These are phyloP conservation scores for Microcebus murinus DNA, from an alignment of 2,113 vertebrate species.

Conservation along the genomic window DNA sequence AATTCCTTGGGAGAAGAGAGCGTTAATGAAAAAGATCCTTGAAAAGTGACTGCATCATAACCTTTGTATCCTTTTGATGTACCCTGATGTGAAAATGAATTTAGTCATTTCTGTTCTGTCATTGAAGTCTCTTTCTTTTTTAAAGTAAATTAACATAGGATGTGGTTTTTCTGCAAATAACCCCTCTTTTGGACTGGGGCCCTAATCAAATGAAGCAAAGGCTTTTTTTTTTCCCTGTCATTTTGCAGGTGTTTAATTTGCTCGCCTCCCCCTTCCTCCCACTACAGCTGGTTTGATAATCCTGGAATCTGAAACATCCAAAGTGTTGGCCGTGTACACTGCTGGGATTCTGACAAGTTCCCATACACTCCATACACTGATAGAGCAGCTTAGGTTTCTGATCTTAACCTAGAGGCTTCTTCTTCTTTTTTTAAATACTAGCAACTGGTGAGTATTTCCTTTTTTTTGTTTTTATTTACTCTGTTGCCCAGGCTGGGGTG, in stretches of 20 bases:
- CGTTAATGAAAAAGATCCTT: not conserved
- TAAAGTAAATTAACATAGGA: not conserved
- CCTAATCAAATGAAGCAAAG: not conserved
- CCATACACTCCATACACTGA: not conserved
- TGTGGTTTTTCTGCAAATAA: slow-evolving; percentile 41
- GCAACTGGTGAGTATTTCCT: too few relatives aligned
- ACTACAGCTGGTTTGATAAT: not conserved
- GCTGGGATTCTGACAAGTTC: not conserved
- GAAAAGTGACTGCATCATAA: not conserved
- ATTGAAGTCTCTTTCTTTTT: not conserved
- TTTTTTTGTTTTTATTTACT: not conserved
- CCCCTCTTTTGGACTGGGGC: not conserved
- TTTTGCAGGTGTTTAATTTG: not conserved
- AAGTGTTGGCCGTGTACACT: not conserved
- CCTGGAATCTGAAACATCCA: not conserved
- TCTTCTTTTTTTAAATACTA: too few relatives aligned
- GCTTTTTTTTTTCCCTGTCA: not conserved
- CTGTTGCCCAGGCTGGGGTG: not conserved
- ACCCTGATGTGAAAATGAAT: not conserved
- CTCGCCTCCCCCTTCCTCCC: rapidly evolving
- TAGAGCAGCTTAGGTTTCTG: not conserved
- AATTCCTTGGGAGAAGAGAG: not conserved
- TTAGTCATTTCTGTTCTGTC: not conserved
- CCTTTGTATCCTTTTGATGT: not conserved
- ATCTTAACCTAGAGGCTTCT: not conserved